A percentile compares a stretch with the other conserved stretches of the same genome.
Evolutionary conservation across 1,140 invertebrate genomes (phyloP).

Genomic region (Drosophila punjabiensis): DNA sequence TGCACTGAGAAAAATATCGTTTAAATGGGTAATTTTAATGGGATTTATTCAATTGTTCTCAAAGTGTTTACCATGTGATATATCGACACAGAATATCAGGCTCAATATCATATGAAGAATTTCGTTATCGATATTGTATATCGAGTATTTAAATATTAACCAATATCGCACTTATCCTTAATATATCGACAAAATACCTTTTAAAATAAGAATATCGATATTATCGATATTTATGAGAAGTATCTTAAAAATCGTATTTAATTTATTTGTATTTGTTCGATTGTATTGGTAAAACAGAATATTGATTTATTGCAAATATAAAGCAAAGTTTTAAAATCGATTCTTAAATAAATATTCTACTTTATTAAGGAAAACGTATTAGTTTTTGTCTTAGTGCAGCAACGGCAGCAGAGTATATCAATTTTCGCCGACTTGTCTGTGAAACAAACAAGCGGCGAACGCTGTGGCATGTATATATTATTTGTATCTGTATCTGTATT

Average conservation of each 20-base stretch:
- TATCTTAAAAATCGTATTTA: background rate
- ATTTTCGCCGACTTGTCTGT: constrained; percentile 63
- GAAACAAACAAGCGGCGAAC: constrained; percentile 40
- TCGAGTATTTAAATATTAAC: background rate
- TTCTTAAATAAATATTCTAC: background rate
- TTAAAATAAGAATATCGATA: background rate
- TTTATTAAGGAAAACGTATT: background rate
- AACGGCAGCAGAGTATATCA: constrained; percentile 56
- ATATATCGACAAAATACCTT: background rate
- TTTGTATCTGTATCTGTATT: constrained; percentile 13
- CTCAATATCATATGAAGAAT: background rate
- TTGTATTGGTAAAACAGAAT: no score
- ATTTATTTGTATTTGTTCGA: background rate
- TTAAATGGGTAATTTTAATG: background rate
- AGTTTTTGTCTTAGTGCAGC: constrained; percentile 10
- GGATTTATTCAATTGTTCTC: background rate
- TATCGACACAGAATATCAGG: background rate
- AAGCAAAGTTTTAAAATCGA: no score
- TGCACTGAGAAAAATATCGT: background rate
- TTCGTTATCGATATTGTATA: background rate
- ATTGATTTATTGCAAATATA: no score
- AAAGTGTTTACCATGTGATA: background rate
- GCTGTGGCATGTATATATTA: constrained; percentile 34
- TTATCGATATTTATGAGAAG: background rate
- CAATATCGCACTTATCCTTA: background rate